Percentiles rank a stretch among this genome's conserved stretches.
Evolutionary conservation across 53 echinoderm and acorn worm species (phyloP).

Genomic region (Arbacia lixula): DNA sequence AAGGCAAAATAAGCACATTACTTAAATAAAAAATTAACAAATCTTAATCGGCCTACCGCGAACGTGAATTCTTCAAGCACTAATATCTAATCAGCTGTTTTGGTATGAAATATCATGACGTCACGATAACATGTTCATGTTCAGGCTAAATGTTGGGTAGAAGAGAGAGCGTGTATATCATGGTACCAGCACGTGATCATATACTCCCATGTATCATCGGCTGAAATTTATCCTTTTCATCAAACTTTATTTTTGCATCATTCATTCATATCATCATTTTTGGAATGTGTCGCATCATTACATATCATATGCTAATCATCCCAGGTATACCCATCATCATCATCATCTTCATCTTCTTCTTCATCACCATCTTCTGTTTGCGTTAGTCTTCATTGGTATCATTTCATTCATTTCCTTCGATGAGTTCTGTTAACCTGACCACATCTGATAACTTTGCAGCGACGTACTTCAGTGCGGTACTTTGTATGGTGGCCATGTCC

Average conservation of each 20-base stretch:
- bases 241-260: conserved; percentile 10
- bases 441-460: conserved; percentile 67
- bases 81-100: too few relatives aligned
- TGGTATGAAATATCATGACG: too few relatives aligned
- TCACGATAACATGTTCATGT: too few relatives aligned
- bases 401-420: conserved; percentile 1
- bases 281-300: conserved; percentile 6
- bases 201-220: too few relatives aligned
- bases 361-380: conserved; percentile 18
- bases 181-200: too few relatives aligned
- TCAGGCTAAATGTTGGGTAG: too few relatives aligned
- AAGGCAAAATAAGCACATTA: too few relatives aligned
- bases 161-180: too few relatives aligned
- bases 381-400: background rate
- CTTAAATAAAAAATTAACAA: too few relatives aligned
- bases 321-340: conserved; percentile 16
- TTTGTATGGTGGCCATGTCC: conserved; percentile 86
- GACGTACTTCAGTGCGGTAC: conserved; percentile 90
- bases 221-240: too few relatives aligned
- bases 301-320: conserved; percentile 13
- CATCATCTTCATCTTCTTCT: background rate
- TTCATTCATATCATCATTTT: background rate
- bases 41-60: too few relatives aligned
- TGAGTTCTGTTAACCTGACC: background rate
- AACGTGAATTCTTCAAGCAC: too few relatives aligned